Conservation (phyloP, 2,113 vertebrate species). For the Panthera tigris region DNA sequence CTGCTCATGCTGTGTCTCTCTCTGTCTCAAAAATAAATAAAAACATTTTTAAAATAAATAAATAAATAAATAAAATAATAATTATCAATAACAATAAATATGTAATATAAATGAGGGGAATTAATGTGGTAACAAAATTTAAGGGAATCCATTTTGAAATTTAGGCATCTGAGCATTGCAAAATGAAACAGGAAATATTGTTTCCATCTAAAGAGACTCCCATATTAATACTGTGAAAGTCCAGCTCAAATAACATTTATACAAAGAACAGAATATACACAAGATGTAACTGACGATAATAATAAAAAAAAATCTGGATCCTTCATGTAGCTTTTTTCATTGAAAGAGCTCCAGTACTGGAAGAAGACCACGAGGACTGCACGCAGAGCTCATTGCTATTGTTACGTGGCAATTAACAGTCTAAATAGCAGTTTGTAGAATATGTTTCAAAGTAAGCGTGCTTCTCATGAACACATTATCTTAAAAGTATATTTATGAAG, state of each 20-base stretch:
- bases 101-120: background rate
- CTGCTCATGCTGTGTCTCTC: too few relatives aligned
- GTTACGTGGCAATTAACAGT: background rate
- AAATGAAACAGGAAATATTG: background rate
- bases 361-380: too few relatives aligned
- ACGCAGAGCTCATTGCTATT: background rate
- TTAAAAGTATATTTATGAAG: background rate
- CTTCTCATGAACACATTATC: background rate
- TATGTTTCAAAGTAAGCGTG: background rate
- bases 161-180: background rate
- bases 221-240: background rate
- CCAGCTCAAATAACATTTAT: background rate
- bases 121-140: background rate
- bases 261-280: background rate
- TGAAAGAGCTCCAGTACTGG: background rate
- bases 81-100: background rate
- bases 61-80: background rate
- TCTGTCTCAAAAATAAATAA: too few relatives aligned
- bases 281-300: background rate
- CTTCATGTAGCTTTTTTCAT: background rate
- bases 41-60: too few relatives aligned
- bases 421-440: background rate
- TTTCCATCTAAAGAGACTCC: background rate
- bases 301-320: background rate
- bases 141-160: background rate